Percentiles rank a stretch among this genome's conserved stretches.
Evolutionary conservation across 2,888 invertebrate species (phyloP).

Genomic region (Thumatha senex): DNA sequence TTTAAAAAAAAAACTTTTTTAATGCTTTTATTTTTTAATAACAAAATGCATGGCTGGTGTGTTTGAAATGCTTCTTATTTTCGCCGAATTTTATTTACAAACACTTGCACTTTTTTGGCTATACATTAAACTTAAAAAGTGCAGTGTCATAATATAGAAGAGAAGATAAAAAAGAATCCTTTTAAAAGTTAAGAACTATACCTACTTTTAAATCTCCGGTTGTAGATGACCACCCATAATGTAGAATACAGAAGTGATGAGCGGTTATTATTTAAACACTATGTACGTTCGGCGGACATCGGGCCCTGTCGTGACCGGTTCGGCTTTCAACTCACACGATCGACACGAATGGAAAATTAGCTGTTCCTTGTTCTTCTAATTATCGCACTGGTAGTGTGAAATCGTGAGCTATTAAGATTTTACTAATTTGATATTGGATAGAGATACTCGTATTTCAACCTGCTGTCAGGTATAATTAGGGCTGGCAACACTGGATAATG

Average conservation of each 20-base stretch:
- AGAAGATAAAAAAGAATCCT: too few relatives aligned
- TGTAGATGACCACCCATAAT: slow-evolving; percentile 22
- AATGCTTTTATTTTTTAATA: too few relatives aligned
- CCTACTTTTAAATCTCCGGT: too few relatives aligned
- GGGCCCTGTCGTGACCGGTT: slow-evolving; percentile 28
- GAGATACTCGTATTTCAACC: neutral
- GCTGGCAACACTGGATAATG: neutral
- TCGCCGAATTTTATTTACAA: too few relatives aligned
- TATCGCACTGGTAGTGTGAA: slow-evolving; percentile 17
- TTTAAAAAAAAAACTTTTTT: too few relatives aligned
- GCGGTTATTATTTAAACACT: slow-evolving; percentile 41
- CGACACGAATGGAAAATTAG: slow-evolving; percentile 37
- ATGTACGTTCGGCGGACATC: slow-evolving; percentile 23
- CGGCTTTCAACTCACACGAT: slow-evolving; percentile 22
- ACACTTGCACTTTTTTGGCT: too few relatives aligned
- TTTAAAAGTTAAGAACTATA: too few relatives aligned
- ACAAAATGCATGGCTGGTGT: too few relatives aligned
- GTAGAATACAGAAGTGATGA: slow-evolving; percentile 48
- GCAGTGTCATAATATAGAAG: neutral
- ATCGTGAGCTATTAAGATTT: slow-evolving; percentile 3
- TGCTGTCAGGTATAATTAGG: neutral
- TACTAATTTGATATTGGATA: neutral
- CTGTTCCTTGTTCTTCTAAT: slow-evolving; percentile 10
- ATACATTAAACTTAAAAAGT: too few relatives aligned
- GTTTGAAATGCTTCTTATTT: too few relatives aligned